A percentile compares a stretch with the other conserved stretches of the same genome.
Evolutionary conservation across 2,888 invertebrate genomes (phyloP).

Genomic region (Aphodius granarius): DNA sequence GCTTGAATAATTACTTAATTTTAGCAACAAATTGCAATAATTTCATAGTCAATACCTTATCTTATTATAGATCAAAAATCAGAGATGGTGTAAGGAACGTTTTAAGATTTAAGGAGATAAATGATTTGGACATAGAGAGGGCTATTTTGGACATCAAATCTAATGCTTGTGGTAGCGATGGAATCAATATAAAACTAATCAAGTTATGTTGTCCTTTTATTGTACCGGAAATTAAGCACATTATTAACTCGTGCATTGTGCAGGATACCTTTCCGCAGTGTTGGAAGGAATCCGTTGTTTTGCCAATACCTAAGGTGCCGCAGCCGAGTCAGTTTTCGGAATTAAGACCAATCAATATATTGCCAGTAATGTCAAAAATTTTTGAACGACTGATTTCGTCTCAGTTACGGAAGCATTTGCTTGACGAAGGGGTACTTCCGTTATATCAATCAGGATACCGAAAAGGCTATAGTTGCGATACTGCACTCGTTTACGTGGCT

Average conservation of each 20-base stretch:
- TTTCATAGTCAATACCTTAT: neutral
- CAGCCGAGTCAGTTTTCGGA: neutral
- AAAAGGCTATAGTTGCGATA: conserved; percentile 15
- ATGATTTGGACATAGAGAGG: neutral
- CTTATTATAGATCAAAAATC: conserved; percentile 5
- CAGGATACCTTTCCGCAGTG: neutral
- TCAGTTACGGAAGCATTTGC: conserved; percentile 2
- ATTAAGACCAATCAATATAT: conserved; percentile 2
- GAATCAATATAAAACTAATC: conserved; percentile 3
- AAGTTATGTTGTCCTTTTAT: conserved; percentile 11
- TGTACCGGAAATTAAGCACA: conserved; percentile 4
- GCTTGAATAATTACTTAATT: conserved; percentile 12
- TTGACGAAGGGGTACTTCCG: conserved; percentile 13
- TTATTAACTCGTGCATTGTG: conserved; percentile 11
- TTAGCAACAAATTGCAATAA: neutral
- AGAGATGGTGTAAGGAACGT: neutral
- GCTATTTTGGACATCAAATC: neutral
- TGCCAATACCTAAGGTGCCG: conserved; percentile 3
- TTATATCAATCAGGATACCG: conserved; percentile 16
- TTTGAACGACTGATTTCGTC: conserved; percentile 3
- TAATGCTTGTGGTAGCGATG: conserved; percentile 3
- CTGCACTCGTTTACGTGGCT: neutral
- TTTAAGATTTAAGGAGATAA: conserved; percentile 2
- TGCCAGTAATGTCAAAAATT: conserved; percentile 6
- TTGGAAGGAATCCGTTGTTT: conserved; percentile 7